These are phyloP conservation scores for Epistrophe eligans DNA, from an alignment of 2,888 invertebrate species.

Conservation along the genomic window DNA sequence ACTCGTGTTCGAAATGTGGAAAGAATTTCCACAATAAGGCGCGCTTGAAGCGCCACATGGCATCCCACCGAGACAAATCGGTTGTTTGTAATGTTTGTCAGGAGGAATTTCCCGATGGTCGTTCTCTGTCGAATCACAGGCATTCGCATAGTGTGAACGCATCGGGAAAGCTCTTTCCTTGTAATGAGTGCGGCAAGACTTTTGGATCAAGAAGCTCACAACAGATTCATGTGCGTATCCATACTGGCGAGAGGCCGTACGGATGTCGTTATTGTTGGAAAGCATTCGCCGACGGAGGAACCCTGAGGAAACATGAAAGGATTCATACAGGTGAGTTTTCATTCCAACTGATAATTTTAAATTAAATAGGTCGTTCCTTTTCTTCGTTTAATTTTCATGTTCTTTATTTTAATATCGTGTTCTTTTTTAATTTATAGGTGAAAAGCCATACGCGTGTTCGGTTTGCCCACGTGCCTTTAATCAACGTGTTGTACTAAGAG, in stretches of 20 bases:
- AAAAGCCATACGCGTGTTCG: constrained; percentile 94
- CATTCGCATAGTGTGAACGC: constrained; percentile 86
- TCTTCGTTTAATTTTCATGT: no score
- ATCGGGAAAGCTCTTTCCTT: constrained; percentile 89
- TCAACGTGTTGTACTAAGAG: constrained; percentile 92
- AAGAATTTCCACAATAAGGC: constrained; percentile 90
- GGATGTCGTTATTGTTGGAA: constrained; percentile 95
- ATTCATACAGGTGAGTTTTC: constrained; percentile 89
- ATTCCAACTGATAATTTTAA: neutral
- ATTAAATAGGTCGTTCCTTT: no score
- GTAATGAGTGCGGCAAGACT: constrained; percentile 93
- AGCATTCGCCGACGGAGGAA: constrained; percentile 94
- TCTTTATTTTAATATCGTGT: no score
- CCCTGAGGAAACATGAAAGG: constrained; percentile 92
- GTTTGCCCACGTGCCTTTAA: constrained; percentile 95
- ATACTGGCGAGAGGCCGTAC: constrained; percentile 92
- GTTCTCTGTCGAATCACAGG: constrained; percentile 88
- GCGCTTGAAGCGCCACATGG: constrained; percentile 87
- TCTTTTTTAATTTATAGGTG: constrained; percentile 83
- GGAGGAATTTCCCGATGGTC: constrained; percentile 89
- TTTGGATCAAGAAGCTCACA: constrained; percentile 94
- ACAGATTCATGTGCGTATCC: constrained; percentile 93
- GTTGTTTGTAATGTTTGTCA: constrained; percentile 89
- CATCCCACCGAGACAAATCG: constrained; percentile 89
- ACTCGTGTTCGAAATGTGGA: constrained; percentile 88